Conservation (phyloP, 2,797 vertebrate genomes). For the Labroides dimidiatus region DNA sequence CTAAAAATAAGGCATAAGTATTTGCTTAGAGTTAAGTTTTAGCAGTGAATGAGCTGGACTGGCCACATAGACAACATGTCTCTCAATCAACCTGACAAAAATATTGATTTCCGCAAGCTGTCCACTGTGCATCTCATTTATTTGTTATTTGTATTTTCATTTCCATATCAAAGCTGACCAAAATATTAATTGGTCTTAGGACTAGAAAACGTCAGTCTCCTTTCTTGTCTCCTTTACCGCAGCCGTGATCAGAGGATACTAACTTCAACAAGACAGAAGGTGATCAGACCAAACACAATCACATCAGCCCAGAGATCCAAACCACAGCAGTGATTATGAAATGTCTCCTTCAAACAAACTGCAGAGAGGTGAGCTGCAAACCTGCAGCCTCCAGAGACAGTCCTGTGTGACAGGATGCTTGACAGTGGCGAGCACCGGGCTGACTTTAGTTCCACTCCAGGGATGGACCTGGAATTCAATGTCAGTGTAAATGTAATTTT, state of each 20-base stretch:
- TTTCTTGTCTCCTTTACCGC: too few relatives aligned
- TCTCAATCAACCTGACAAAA: neutral
- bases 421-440: slow-evolving; percentile 47
- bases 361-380: slow-evolving; percentile 47
- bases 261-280: neutral
- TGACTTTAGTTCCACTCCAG: slow-evolving; percentile 69
- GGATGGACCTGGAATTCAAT: slow-evolving; percentile 65
- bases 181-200: too few relatives aligned
- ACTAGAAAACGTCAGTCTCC: too few relatives aligned
- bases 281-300: slow-evolving; percentile 17
- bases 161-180: too few relatives aligned
- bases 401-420: slow-evolving; percentile 64
- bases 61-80: neutral
- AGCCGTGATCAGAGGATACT: neutral
- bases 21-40: too few relatives aligned
- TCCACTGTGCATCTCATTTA: too few relatives aligned
- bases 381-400: slow-evolving; percentile 59
- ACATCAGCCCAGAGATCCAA: slow-evolving; percentile 3
- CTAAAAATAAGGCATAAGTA: too few relatives aligned
- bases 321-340: slow-evolving; percentile 25
- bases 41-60: neutral
- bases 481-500: slow-evolving; percentile 79
- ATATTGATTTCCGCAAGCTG: too few relatives aligned
- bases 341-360: slow-evolving; percentile 51
- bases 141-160: too few relatives aligned